A percentile compares a stretch with the other conserved stretches of the same genome.
These are phyloP conservation scores for Phycodurus eques DNA, from an alignment of 2,113 vertebrate genomes.

Conservation along the genomic window DNA sequence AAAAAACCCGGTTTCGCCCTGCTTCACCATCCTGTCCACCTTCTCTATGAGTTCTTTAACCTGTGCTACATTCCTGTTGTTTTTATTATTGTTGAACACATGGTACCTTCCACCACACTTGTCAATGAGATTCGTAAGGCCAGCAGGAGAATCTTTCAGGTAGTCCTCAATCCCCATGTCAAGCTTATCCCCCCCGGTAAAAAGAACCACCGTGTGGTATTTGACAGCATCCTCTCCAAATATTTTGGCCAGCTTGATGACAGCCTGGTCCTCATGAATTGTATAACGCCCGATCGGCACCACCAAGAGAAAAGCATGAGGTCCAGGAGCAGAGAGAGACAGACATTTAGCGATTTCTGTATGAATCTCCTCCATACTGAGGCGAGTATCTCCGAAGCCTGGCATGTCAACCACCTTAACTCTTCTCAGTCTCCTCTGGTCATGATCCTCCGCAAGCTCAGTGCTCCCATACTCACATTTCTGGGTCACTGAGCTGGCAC, in stretches of 20 bases:
- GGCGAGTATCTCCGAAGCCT: conserved; percentile 74
- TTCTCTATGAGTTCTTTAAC: conserved; percentile 63
- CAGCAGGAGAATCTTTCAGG: conserved; percentile 49
- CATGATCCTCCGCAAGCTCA: conserved; percentile 28
- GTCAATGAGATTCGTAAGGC: conserved; percentile 61
- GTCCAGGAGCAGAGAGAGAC: conserved; percentile 63
- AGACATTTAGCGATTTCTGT: conserved; percentile 70
- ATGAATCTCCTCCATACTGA: conserved; percentile 49
- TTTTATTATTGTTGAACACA: conserved; percentile 73
- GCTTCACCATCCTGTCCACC: conserved; percentile 64
- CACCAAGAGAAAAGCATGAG: conserved; percentile 74
- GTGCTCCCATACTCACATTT: conserved; percentile 52
- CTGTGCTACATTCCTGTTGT: conserved; percentile 50
- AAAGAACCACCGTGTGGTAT: conserved; percentile 70
- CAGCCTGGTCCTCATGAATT: conserved; percentile 53
- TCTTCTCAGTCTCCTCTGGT: conserved; percentile 19
- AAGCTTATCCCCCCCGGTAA: conserved; percentile 71
- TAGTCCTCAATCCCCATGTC: conserved; percentile 58
- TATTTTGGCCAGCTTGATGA: conserved; percentile 49
- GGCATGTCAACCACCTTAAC: conserved; percentile 72
- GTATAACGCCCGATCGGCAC: conserved; percentile 74
- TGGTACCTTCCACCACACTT: conserved; percentile 72
- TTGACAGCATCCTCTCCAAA: conserved; percentile 67
- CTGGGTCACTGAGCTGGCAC: conserved; percentile 68
- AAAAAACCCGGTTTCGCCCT: conserved; percentile 54